Evolutionary conservation across 2,888 invertebrate genomes (phyloP), one percentile per base, ranked within the genome.

Genomic region (Drosophila aldrichi): DNA sequence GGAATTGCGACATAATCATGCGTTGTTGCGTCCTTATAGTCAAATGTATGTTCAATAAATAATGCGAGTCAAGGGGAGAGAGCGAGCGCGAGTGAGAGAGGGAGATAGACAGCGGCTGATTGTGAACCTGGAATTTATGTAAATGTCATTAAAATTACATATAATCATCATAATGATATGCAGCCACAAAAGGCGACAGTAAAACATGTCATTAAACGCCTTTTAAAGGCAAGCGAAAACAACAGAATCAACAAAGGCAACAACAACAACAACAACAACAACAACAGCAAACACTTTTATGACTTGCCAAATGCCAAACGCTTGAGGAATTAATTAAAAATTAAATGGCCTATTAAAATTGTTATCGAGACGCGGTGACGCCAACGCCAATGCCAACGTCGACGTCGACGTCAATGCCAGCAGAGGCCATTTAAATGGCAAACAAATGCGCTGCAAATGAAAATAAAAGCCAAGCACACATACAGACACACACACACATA

Each of bases 271-370:
- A 83, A 81, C n/a, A n/a, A n/a, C 38, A 52, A 43, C 16, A 32
- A 22, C 46, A 59, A 55, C 51, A 78, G 74, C 76, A 83, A 81
- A 75, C 69, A 79, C 72, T 81, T 83, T 83, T 83, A 83, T 81
- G 83, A 86, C 81, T 83, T 79, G 87, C 73, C 84, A 87, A 82
- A 75, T 87, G 87, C 74, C 88, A 55, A 66, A 55, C 66, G 84
- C 82, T 84, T 80, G 84, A 85, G 78, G 83, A 88, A 86, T 88
- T 88, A 86, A 88, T 88, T 86, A 86, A 86, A 86, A 86, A 83
- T 85, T 86, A 88, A 86, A 86, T 88, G 83, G 86, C 81, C 86
- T 88, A 86, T 86, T 86, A 88, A 86, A 86, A 86, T 86, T 81
- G 86, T 88, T 86, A 86, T 88, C 88, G 82, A 87, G 84, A 84